phyloP scores from a whole-genome alignment of 2,113 vertebrate species.

The Nettapus auritus region DNA sequence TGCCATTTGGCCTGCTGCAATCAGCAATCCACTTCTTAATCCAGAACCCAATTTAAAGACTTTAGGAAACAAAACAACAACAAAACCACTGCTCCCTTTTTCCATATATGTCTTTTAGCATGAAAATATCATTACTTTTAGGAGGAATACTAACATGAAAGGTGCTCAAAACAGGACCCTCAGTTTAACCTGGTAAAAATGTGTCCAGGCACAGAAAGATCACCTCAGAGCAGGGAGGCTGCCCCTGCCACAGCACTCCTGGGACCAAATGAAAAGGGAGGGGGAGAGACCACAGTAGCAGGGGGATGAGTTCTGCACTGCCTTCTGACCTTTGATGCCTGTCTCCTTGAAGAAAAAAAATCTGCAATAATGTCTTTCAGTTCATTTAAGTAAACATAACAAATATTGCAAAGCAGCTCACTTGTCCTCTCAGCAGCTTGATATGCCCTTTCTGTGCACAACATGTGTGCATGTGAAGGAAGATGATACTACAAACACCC shows the following conservation, averaged over 20 bases:
- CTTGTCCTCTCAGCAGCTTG: neutral
- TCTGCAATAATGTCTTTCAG: neutral
- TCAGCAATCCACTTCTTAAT: neutral
- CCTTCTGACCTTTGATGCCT: neutral
- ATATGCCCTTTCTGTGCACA: neutral
- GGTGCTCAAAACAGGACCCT: neutral
- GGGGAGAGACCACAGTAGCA: neutral
- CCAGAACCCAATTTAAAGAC: neutral
- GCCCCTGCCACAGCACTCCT: neutral
- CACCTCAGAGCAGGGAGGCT: neutral
- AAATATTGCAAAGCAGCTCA: neutral
- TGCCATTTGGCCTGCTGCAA: neutral
- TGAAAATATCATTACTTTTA: neutral
- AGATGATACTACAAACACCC: neutral
- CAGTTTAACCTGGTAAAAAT: neutral
- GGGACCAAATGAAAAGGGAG: neutral
- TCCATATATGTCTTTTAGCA: neutral
- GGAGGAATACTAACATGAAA: neutral
- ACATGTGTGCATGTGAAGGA: neutral
- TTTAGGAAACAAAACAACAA: neutral
- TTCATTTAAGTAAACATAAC: neutral
- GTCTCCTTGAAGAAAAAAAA: neutral
- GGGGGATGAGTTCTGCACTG: neutral
- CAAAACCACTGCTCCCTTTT: neutral
- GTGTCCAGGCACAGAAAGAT: neutral